These are phyloP conservation scores for Agelaius phoeniceus DNA, from an alignment of 2,113 vertebrate species.

Conservation along the genomic window DNA sequence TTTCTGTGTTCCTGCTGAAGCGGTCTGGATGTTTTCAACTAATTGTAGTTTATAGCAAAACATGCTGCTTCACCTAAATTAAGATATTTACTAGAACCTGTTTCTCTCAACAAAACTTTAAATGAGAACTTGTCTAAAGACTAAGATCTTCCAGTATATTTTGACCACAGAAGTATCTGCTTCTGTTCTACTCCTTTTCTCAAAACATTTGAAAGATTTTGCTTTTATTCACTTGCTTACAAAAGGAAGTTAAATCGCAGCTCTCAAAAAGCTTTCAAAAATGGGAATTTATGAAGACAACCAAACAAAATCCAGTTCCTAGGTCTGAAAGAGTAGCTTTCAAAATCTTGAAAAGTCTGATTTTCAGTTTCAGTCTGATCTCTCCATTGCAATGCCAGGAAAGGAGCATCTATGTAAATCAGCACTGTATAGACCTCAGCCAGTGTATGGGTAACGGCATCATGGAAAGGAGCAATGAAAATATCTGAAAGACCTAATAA, in stretches of 20 bases:
- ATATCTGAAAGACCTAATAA: background rate
- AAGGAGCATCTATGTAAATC: fast-evolving
- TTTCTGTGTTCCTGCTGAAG: constrained; percentile 14
- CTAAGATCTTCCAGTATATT: background rate
- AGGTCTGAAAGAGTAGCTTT: background rate
- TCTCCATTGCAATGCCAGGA: background rate
- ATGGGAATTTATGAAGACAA: background rate
- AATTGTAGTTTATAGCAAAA: background rate
- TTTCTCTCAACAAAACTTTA: background rate
- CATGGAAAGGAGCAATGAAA: background rate
- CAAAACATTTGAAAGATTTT: background rate
- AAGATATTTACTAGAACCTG: background rate
- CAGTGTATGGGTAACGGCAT: background rate
- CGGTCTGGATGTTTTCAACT: background rate
- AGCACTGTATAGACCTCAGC: background rate
- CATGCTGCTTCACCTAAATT: constrained; percentile 2
- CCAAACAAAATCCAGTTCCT: background rate
- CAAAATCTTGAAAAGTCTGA: background rate
- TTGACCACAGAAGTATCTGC: background rate
- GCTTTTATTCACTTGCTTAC: background rate
- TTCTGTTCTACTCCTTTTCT: background rate
- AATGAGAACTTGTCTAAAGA: background rate
- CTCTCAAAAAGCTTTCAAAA: background rate
- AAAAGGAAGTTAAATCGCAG: background rate
- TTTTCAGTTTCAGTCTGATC: background rate